These are phyloP conservation scores for Falcunculus frontatus DNA, from an alignment of 2,113 vertebrate genomes.

Conservation along the genomic window DNA sequence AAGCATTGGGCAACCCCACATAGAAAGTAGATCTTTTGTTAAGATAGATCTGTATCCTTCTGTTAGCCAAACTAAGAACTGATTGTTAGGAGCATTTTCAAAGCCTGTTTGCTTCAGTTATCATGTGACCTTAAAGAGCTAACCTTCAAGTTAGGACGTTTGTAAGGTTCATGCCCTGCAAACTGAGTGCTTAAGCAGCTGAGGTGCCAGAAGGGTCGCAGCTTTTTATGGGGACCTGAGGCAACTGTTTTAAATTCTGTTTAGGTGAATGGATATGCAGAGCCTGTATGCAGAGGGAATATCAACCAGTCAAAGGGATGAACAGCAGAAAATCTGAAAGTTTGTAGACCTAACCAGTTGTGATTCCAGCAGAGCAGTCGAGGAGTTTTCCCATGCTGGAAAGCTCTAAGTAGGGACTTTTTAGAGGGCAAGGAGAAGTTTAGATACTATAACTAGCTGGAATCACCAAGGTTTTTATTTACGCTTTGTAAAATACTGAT, in stretches of 20 bases:
- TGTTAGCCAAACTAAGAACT: not conserved
- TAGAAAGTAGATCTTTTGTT: not conserved
- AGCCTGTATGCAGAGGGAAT: not conserved
- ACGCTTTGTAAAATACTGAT: not conserved
- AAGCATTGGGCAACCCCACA: not conserved
- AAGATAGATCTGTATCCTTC: not conserved
- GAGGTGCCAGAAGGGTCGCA: not conserved
- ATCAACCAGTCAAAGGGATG: not conserved
- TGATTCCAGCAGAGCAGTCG: not conserved
- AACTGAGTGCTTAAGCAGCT: not conserved
- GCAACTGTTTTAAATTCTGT: not conserved
- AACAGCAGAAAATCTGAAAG: not conserved
- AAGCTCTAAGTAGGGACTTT: not conserved
- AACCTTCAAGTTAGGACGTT: not conserved
- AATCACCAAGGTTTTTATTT: not conserved
- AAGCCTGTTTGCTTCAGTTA: not conserved
- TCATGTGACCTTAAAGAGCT: not conserved
- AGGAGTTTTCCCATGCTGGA: not conserved
- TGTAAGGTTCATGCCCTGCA: not conserved
- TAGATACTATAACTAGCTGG: not conserved
- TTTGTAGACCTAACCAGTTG: rapidly evolving
- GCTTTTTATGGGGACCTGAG: not conserved
- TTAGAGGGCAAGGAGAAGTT: not conserved
- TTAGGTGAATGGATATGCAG: not conserved
- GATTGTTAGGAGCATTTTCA: not conserved